Conservation (phyloP, 2,888 invertebrate species). For the Halictus quadricinctus region DNA sequence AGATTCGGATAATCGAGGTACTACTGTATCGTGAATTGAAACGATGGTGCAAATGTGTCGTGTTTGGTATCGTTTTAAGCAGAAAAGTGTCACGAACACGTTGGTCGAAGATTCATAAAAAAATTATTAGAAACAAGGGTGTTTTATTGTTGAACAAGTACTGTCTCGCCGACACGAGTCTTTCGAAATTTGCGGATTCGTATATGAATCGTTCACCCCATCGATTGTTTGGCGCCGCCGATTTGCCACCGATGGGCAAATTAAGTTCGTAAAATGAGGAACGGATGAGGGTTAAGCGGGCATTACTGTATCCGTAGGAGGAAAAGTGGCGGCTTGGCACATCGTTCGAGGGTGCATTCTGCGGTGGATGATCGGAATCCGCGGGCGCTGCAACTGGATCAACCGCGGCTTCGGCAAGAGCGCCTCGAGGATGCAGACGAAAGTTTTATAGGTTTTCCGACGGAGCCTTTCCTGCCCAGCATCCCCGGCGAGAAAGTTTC, state of each 20-base stretch:
- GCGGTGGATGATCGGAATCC: slow-evolving; percentile 36
- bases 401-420: background rate
- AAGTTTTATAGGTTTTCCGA: background rate
- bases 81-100: background rate
- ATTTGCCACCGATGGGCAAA: background rate
- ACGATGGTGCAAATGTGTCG: background rate
- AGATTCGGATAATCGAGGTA: background rate
- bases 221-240: background rate
- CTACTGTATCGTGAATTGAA: background rate
- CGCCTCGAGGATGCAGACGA: slow-evolving; percentile 9
- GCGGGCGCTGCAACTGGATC: slow-evolving; percentile 2
- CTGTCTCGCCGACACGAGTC: background rate
- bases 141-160: background rate
- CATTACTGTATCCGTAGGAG: background rate
- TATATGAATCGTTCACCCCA: background rate
- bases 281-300: background rate
- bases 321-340: slow-evolving; percentile 22
- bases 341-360: slow-evolving; percentile 32
- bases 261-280: background rate
- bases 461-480: background rate
- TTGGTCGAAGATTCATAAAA: background rate
- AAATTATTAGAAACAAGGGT: background rate
- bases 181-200: background rate
- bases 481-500: background rate
- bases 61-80: background rate